Evolutionary conservation across 1,140 invertebrate genomes (phyloP), one percentile per base, ranked within the genome.

Genomic region (Ruditapes philippinarum): DNA sequence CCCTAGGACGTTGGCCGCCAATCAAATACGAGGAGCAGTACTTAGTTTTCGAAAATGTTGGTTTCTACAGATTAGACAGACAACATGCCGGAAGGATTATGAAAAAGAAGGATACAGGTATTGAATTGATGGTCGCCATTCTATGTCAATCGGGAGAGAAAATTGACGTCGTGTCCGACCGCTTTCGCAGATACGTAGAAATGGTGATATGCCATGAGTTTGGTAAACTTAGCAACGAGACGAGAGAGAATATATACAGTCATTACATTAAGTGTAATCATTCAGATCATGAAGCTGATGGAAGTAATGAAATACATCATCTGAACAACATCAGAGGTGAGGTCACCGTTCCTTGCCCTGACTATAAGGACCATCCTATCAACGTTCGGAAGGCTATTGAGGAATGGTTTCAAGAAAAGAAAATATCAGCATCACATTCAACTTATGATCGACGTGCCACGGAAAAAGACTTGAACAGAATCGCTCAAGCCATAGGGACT

Each of bases 381-480:
- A n/a, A 62, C 40, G 78, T 40, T 19, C 7, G 25, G 17, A 57
- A 4, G 1, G 5, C 57, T 33, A 25, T 60, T 9, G 40, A 40
- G 12, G 36, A 40, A 17, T 80, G 78, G 78, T 80, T 60, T 62
- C 28, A 40, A 51, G 78, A 60, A 12, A 40, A n/a, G 22, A 51
- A 80, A 60, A 62, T 42, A 38, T 40, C 51, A 25, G 33, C 9
- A 0, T 51, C 1, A n/a, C n/a, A 42, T 3, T 9, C 28, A 80
- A 60, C 5, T 9, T 17, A 51, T 22, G 51, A 38, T 22, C n/a
- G 78, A 19, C n/a, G 3, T 28, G 14, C 62, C 1, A 80, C 49
- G 12, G 74, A 80, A 80, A 57, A 40, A 14, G 78, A 80, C 14
- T 36, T 80, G 28, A 62, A 17, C 57, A 57, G 28, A 40, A 33